These are phyloP conservation scores for Drosophila carrolli DNA, from an alignment of 1,140 invertebrate genomes.

Conservation along the genomic window DNA sequence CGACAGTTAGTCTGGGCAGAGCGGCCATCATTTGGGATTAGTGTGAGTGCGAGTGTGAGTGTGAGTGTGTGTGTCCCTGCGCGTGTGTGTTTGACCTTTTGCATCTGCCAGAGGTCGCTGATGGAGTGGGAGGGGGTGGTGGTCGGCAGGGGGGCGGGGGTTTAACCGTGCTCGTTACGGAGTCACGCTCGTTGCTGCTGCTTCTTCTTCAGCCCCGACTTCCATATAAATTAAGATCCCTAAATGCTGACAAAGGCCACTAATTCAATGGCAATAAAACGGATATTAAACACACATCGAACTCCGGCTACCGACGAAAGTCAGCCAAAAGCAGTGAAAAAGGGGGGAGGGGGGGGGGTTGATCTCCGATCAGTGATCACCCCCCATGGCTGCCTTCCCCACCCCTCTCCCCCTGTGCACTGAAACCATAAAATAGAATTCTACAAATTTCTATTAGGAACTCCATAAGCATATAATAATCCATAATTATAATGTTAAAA, in stretches of 20 bases:
- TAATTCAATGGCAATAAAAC: slow-evolving; percentile 82
- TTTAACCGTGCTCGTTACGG: slow-evolving; percentile 70
- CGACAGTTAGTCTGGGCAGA: slow-evolving; percentile 77
- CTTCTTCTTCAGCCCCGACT: slow-evolving; percentile 21
- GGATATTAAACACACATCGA: slow-evolving; percentile 82
- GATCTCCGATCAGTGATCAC: background rate
- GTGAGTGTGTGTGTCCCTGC: slow-evolving; percentile 21
- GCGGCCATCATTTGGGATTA: slow-evolving; percentile 77
- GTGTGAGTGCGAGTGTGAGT: slow-evolving; percentile 29
- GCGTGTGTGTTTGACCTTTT: slow-evolving; percentile 66
- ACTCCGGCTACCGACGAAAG: slow-evolving; percentile 64
- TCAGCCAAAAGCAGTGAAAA: background rate
- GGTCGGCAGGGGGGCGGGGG: slow-evolving; percentile 1
- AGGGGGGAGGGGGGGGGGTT: background rate
- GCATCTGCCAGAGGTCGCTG: slow-evolving; percentile 73
- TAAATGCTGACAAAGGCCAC: slow-evolving; percentile 80
- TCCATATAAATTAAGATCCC: slow-evolving; percentile 81
- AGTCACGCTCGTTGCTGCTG: slow-evolving; percentile 60
- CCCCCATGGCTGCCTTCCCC: slow-evolving; percentile 8
- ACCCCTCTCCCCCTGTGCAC: background rate
- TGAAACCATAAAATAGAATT: background rate
- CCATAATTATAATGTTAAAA: too few species aligned
- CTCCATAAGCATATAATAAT: too few species aligned
- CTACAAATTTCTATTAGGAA: too few species aligned
- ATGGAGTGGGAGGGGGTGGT: background rate